phyloP scores from a whole-genome alignment of 2,888 invertebrate genomes.

The Apocheima hispidaria region DNA sequence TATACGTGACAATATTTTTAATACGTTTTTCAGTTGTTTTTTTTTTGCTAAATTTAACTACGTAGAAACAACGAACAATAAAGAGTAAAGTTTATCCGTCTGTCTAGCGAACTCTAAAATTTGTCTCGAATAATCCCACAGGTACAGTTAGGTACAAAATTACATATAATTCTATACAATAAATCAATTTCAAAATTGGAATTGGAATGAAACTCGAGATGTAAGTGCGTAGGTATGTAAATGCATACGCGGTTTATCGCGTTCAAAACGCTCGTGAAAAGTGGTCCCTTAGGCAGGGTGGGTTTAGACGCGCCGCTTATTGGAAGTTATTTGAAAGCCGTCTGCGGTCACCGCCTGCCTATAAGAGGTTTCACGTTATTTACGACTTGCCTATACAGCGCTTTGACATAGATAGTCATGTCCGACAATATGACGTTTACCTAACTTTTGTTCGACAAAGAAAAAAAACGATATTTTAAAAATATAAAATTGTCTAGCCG shows the following conservation, averaged over 20 bases:
- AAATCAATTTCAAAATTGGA: neutral
- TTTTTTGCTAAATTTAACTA: no score
- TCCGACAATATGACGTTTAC: slow-evolving; percentile 28
- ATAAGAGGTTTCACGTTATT: slow-evolving; percentile 55
- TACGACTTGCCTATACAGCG: slow-evolving; percentile 49
- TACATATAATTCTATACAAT: no score
- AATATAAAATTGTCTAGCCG: no score
- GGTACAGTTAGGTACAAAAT: no score
- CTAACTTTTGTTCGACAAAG: slow-evolving; percentile 4
- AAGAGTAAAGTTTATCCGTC: no score
- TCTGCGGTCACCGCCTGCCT: slow-evolving; percentile 58
- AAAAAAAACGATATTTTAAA: neutral
- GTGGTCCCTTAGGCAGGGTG: slow-evolving; percentile 37
- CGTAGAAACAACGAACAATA: no score
- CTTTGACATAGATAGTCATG: slow-evolving; percentile 46
- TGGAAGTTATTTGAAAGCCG: slow-evolving; percentile 68
- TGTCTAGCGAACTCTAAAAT: neutral
- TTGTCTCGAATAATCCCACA: no score
- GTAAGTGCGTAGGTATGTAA: neutral
- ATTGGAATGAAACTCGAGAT: neutral
- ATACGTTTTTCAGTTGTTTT: no score
- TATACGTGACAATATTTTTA: no score
- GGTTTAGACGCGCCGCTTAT: slow-evolving; percentile 57
- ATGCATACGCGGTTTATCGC: neutral
- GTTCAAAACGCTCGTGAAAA: slow-evolving; percentile 13